phyloP scores from a whole-genome alignment of 2,113 vertebrate species.

The Chrysemys picta region DNA sequence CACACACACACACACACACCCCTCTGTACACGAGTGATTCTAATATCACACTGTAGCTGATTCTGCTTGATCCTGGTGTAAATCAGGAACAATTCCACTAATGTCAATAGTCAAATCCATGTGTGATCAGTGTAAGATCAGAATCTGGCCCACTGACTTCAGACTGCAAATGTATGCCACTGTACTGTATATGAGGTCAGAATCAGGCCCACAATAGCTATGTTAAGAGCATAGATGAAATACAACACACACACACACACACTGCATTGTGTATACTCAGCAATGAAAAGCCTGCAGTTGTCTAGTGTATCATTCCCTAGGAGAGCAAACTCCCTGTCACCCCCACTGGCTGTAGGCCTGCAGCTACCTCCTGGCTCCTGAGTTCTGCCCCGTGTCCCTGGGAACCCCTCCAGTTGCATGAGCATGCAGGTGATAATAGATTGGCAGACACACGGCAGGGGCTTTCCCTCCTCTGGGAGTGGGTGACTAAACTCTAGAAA shows the following conservation, averaged over 20 bases:
- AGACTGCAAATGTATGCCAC: slow-evolving; percentile 6
- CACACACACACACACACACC: too few species aligned
- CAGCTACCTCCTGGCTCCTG: background rate
- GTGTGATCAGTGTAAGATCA: background rate
- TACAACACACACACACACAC: background rate
- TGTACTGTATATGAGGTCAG: background rate
- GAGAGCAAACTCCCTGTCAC: background rate
- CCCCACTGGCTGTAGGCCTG: too few species aligned
- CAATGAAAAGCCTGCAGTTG: background rate
- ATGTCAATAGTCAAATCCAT: background rate
- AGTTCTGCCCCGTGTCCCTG: too few species aligned
- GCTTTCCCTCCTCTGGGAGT: background rate
- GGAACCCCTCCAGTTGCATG: too few species aligned
- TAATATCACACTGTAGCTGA: too few species aligned
- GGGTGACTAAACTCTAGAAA: background rate
- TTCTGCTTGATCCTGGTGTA: background rate
- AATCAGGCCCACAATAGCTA: background rate
- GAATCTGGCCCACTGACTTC: background rate
- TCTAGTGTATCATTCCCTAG: background rate
- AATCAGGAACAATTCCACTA: background rate
- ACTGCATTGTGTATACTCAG: background rate
- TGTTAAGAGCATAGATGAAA: background rate
- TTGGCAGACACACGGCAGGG: background rate
- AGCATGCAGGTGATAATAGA: background rate
- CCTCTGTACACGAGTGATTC: too few species aligned